Percentiles rank a stretch among this genome's conserved stretches.
These are phyloP conservation scores for Melanerpes formicivorus DNA, from an alignment of 2,113 vertebrate species.

Conservation along the genomic window DNA sequence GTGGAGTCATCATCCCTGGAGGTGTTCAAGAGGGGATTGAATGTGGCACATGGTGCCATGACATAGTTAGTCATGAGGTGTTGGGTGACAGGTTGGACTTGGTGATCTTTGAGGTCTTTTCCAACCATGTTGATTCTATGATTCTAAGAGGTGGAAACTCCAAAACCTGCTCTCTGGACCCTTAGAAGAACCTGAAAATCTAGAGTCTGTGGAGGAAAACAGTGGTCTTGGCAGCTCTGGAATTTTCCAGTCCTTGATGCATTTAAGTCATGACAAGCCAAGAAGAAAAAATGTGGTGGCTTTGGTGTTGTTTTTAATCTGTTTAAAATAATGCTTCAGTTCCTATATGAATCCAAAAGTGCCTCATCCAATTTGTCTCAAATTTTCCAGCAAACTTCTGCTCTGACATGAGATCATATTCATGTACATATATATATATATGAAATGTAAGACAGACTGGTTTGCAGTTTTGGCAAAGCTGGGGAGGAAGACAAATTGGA, in stretches of 20 bases:
- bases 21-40: too few relatives aligned
- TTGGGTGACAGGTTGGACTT: too few relatives aligned
- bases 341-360: slow-evolving; percentile 32
- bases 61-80: too few relatives aligned
- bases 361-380: slow-evolving; percentile 54
- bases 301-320: background rate
- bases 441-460: slow-evolving; percentile 14
- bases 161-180: background rate
- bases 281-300: background rate
- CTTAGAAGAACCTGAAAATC: slow-evolving; percentile 4
- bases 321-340: background rate
- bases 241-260: slow-evolving; percentile 34
- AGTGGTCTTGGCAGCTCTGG: slow-evolving; percentile 7
- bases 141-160: too few relatives aligned
- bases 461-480: slow-evolving; percentile 22
- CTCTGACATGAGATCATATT: slow-evolving; percentile 53
- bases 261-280: slow-evolving; percentile 21
- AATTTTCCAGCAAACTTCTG: slow-evolving; percentile 54
- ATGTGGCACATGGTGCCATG: too few relatives aligned
- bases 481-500: background rate
- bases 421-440: background rate
- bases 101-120: too few relatives aligned
- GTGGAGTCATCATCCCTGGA: too few relatives aligned
- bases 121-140: too few relatives aligned
- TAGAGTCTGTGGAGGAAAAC: background rate